Evolutionary conservation across 1,140 invertebrate genomes (phyloP), one percentile per base, ranked within the genome.

Genomic region (Megalonaias nervosa): DNA sequence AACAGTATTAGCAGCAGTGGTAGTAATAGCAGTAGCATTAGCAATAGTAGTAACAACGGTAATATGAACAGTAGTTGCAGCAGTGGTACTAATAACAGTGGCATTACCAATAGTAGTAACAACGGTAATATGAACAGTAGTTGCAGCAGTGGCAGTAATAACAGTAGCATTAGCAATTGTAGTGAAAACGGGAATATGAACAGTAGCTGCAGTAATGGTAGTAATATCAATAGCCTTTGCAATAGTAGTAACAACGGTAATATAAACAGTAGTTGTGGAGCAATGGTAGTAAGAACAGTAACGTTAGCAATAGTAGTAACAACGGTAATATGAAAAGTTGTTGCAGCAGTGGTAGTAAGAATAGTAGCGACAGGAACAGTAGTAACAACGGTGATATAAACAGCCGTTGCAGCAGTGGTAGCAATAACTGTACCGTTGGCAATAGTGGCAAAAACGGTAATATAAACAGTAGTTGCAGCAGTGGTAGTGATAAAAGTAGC

Each of bases 331-430:
- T n/a, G n/a, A n/a, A n/a, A n/a, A n/a, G n/a, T n/a, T n/a, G n/a
- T n/a, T n/a, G n/a, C n/a, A n/a, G n/a, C n/a, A n/a, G n/a, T n/a
- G n/a, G n/a, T n/a, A n/a, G n/a, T n/a, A n/a, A n/a, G n/a, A n/a
- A n/a, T n/a, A n/a, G n/a, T n/a, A n/a, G n/a, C n/a, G n/a, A n/a
- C n/a, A n/a, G n/a, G n/a, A n/a, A n/a, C n/a, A n/a, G n/a, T n/a
- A n/a, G n/a, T n/a, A n/a, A n/a, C n/a, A n/a, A n/a, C n/a, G n/a
- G n/a, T n/a, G n/a, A n/a, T n/a, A n/a, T n/a, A n/a, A n/a, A n/a
- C n/a, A n/a, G n/a, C n/a, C n/a, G 67, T 61, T 71, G 71, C 67
- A 55, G 69, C 73, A 72, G 75, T 77, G 64, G 75, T 77, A 72
- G 75, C 73, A 77, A 61, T 72, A 77, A 69, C 73, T 69, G 64